Base-by-base conservation (phyloP, 1,140 invertebrate genomes). In the Aphelenchoides besseyi region DNA sequence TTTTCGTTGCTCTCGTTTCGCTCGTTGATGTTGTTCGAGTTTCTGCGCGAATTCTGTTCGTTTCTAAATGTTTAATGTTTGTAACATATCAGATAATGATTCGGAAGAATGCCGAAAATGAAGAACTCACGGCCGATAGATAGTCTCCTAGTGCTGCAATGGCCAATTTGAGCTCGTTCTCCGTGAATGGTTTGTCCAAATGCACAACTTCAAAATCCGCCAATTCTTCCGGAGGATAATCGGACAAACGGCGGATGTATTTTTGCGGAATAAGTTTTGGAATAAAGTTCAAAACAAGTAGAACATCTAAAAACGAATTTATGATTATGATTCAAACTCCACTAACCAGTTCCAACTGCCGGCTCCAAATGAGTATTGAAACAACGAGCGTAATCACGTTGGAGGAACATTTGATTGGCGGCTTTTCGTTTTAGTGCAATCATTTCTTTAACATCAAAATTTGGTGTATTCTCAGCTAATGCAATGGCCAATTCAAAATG, bases 401-500 rank as follows among this genome's bases (percentile, higher is more conserved):
- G 55, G 5, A 61, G 26, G 66, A 78, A 78, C 26, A 68, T 41
- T 3, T 70, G 52, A 12, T 35, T 5, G 1, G 76, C 76, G n/a
- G 68, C 52, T 28, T 63, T 35, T 26, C 79, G 37, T 35, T 80
- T 71, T n/a, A 80, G 63, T 28, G 74, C 73, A 2, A 41, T 72
- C 36, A 32, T 41, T 35, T 76, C 55, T 36, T 75, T 61, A n/a
- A 30, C n/a, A 5, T 69, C 72, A 53, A 73, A 36, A 16, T 53
- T 29, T 28, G 71, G 35, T 41, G 63, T 53, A 29, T 53, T 29
- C 32, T 66, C 26, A 3, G 75, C 63, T n/a, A 77, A 66, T n/a
- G 41, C 41, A 3, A 71, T 26, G 12, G 76, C 76, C 33, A 78
- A 29, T 41, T 80, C 68, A 35, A 78, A 79, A 12, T 78, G 76